Percentiles rank a stretch among this genome's conserved stretches.
Conservation (phyloP, 1,140 invertebrate species). For the Potamilus streckersoni region DNA sequence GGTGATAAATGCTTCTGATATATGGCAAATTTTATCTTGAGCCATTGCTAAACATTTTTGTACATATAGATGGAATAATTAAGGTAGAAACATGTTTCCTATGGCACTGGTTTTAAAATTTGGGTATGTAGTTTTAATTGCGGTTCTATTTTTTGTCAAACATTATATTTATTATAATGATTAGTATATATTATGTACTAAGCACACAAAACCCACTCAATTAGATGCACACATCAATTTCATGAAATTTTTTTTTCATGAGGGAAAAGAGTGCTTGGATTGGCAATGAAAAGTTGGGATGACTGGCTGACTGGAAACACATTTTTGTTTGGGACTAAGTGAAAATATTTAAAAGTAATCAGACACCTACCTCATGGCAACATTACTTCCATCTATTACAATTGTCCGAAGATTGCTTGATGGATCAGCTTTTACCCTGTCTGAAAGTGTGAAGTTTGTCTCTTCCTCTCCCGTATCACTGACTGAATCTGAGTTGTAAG, state of each 20-base stretch:
- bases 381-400: constrained; percentile 67
- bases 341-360: background rate
- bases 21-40: no score
- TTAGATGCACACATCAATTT: background rate
- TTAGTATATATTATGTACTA: no score
- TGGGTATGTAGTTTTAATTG: no score
- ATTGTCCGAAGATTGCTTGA: constrained; percentile 56
- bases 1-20: no score
- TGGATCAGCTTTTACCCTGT: constrained; percentile 18
- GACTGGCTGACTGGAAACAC: background rate
- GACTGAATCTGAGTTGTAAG: background rate
- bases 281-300: background rate
- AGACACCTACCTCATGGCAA: constrained; percentile 63
- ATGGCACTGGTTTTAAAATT: no score
- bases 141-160: no score
- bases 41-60: background rate
- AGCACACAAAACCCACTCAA: background rate
- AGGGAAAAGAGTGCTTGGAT: background rate
- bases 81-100: background rate
- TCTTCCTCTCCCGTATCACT: background rate
- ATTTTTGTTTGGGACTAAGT: background rate
- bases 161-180: no score
- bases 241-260: background rate
- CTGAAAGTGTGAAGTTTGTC: constrained; percentile 3
- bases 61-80: background rate